Evolutionary conservation across 2,113 vertebrate genomes (phyloP), one percentile per base, ranked within the genome.

Genomic region (Melanerpes aurifrons): DNA sequence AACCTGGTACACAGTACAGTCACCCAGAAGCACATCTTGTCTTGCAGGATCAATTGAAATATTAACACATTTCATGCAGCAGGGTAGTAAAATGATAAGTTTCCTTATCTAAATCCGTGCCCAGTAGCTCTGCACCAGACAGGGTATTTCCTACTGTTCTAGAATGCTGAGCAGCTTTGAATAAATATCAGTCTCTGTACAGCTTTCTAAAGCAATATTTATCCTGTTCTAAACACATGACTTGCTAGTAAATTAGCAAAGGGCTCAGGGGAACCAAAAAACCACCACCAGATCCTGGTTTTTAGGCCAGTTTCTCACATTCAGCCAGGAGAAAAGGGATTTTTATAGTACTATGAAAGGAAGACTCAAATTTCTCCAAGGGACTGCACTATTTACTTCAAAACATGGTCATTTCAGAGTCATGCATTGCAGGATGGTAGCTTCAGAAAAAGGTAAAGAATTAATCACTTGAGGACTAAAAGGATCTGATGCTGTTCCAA

Each of bases 161-260:
- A 87, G 80, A 81, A 81, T 86, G 78, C 58, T 72, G 35, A 84
- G 70, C 16, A 78, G 35, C 50, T 92, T 47, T 82, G 67, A 84
- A 62, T 43, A 85, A 59, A 18, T 37, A 54, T 71, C 50, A 62
- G 31, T 66, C 66, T 77, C 62, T 86, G 43, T 37, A 81, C 37
- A 91, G 69, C 11, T 86, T 88, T 82, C 82, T 48, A 82, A 82
- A 91, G 24, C 87, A 89, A 85, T 79, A 91, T 89, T 47, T 72
- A 59, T 92, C 89, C 62, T 82, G 54, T 72, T 62, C 82, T 81
- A 28, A 91, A 66, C 26, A 13, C 22, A 58, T 7, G 71, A 56
- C 48, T 76, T 90, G 50, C 77, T 78, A 85, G 32, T 83, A 91
- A 92, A 94, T 95, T 96, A 91, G 45, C 26, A 58, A 54, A 91